Evolutionary conservation across 2,113 vertebrate genomes (phyloP), one percentile per base, ranked within the genome.

Genomic region (Zosterops lateralis): DNA sequence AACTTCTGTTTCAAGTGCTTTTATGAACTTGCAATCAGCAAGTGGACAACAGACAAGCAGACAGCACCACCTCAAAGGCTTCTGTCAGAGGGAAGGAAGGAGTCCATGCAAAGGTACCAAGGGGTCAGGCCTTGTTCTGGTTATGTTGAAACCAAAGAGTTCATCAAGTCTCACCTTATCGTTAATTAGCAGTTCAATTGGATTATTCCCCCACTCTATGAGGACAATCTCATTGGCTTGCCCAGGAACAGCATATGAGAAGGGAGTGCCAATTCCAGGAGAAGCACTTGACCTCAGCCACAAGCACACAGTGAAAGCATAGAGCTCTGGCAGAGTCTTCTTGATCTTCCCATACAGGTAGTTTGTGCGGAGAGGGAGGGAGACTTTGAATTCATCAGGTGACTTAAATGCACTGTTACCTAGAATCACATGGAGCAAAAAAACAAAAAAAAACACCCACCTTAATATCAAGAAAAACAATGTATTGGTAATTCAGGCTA

Each of bases 201-300:
- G 99, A 94, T 99, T 99, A 96, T 99, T 99, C 3, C 99, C 99
- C 99, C 99, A 99, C 44, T 99, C 99, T 18, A 99, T 99, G 61
- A 99, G 98, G 85, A 99, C 99, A 5, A 99, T 99, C 97, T 99
- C 99, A 21, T 99, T 99, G 91, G 99, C 98, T 94, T 99, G 99
- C 42, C 99, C 99, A 0, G 99, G 98, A 58, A 99, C 99, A 0
- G 99, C 99, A 0, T 99, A 99, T 1, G 99, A 99, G 96, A 99
- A 99, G 0, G 99, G 99, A 17, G 99, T 99, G 75, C 99, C 99
- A 13, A 99, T 99, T 24, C 99, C 99, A 0, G 99, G 99, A 3
- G 98, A 99, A 54, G 99, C 98, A 1, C 98, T 98, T 34, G 99
- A 99, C 72, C 99, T 99, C 81, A 99, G 97, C 99, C 99, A 99